These are phyloP conservation scores for Cettia cetti DNA, from an alignment of 2,113 vertebrate genomes.

Conservation along the genomic window DNA sequence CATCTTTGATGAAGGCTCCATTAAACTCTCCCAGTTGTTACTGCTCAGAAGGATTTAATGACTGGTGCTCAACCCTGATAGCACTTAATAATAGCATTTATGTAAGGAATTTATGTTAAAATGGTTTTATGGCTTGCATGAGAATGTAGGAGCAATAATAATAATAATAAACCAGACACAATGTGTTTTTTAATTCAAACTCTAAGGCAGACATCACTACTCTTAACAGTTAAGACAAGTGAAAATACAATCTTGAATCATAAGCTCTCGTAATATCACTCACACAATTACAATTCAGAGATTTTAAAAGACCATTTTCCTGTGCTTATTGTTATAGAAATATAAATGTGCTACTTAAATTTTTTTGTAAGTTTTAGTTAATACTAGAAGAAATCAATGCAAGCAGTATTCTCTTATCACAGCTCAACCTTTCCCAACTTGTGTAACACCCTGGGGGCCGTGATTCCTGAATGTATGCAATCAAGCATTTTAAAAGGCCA, in stretches of 20 bases:
- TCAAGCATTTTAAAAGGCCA: slow-evolving; percentile 18
- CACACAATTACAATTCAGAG: neutral
- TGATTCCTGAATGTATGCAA: neutral
- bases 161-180: neutral
- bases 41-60: slow-evolving; percentile 40
- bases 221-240: neutral
- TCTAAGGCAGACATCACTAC: neutral
- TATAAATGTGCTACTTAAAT: neutral
- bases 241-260: neutral
- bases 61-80: neutral
- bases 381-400: neutral
- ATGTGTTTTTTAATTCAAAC: neutral
- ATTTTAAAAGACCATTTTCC: neutral
- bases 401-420: neutral
- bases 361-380: neutral
- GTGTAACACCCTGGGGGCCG: neutral
- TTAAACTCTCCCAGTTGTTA: slow-evolving; percentile 23
- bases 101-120: neutral
- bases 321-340: neutral
- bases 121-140: neutral
- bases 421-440: neutral
- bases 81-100: slow-evolving; percentile 25
- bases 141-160: neutral
- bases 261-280: neutral
- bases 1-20: slow-evolving; percentile 26